Percentiles rank a stretch among this genome's conserved stretches.
Evolutionary conservation across 2,797 vertebrate species (phyloP).

Genomic region (Ambastaia sidthimunki): DNA sequence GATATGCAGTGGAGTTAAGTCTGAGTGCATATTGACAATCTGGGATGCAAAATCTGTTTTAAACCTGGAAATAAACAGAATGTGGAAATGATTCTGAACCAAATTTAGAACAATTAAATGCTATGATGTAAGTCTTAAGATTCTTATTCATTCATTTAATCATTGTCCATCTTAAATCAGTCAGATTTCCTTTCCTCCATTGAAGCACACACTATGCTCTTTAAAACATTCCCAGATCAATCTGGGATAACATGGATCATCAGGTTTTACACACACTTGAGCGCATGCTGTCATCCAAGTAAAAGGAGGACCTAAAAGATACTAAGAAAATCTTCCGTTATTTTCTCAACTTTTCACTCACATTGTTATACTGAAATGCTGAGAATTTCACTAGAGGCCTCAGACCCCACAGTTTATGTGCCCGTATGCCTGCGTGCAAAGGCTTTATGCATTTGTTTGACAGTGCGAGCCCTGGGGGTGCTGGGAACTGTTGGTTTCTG

Average conservation of each 20-base stretch:
- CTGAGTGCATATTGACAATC: slow-evolving; percentile 3
- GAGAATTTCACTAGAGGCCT: neutral
- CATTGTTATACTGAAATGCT: neutral
- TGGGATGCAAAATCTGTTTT: neutral
- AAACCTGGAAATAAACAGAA: neutral
- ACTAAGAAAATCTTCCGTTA: neutral
- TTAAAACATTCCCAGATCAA: neutral
- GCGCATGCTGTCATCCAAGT: neutral
- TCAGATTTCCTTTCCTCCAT: neutral
- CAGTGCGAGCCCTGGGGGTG: slow-evolving; percentile 41
- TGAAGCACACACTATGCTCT: neutral
- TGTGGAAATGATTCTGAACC: neutral
- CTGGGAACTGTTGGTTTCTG: slow-evolving; percentile 46
- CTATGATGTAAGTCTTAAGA: too few species aligned
- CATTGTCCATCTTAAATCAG: neutral
- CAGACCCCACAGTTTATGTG: neutral
- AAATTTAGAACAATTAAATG: too few species aligned
- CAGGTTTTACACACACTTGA: too few species aligned
- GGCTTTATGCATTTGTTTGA: slow-evolving; percentile 41
- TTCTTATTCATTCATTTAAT: too few species aligned
- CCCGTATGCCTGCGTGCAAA: slow-evolving; percentile 20
- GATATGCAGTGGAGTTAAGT: neutral
- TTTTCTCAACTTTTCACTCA: neutral
- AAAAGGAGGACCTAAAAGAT: neutral
- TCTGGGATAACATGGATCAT: neutral